Evolutionary conservation across 2,113 vertebrate genomes (phyloP).

Genomic region (Melanerpes formicivorus): DNA sequence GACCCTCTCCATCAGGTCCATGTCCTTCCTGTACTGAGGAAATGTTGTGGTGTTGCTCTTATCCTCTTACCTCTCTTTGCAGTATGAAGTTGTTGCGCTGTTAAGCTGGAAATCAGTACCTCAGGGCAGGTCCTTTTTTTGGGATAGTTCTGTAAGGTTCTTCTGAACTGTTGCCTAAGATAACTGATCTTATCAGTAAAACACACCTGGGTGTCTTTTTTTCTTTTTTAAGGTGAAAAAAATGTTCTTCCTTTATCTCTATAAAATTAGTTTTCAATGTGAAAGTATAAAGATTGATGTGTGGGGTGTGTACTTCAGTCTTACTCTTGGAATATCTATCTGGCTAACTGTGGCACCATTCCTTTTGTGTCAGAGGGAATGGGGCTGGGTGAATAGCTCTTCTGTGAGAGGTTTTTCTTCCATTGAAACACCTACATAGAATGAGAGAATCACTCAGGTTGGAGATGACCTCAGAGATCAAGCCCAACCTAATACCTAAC

Average conservation of each 20-base stretch:
- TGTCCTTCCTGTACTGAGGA: too few species aligned
- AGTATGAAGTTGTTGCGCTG: background rate
- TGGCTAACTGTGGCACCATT: background rate
- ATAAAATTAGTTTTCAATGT: background rate
- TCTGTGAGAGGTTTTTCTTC: slow-evolving; percentile 6
- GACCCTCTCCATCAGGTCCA: too few species aligned
- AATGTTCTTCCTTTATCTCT: background rate
- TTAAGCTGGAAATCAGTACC: background rate
- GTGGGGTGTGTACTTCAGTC: background rate
- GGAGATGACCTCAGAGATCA: too few species aligned
- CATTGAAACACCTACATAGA: background rate
- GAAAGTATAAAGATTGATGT: background rate
- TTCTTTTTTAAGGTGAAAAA: background rate
- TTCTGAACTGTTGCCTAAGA: background rate
- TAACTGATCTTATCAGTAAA: background rate
- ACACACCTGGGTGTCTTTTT: background rate
- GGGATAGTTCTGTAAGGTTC: background rate
- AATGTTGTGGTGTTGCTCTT: background rate
- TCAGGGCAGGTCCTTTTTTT: background rate
- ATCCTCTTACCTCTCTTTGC: background rate
- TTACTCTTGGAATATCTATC: background rate
- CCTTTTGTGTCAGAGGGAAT: background rate
- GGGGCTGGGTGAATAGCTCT: background rate
- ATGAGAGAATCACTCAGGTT: too few species aligned
- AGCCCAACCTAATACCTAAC: too few species aligned